phyloP scores from a whole-genome alignment of 2,797 vertebrate species.

The Thripadectes ignobilis region DNA sequence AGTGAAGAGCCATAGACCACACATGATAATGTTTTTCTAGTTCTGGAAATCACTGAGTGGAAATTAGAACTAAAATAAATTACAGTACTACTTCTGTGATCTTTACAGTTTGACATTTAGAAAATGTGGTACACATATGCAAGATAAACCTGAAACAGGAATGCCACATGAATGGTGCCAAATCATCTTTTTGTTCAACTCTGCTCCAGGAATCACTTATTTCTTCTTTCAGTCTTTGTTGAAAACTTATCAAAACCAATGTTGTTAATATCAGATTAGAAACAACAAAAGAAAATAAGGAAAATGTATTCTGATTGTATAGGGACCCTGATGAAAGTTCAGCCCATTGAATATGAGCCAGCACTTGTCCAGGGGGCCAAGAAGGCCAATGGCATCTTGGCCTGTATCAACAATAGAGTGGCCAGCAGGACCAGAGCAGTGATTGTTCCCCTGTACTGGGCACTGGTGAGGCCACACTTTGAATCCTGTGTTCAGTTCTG shows the following conservation, averaged over 20 bases:
- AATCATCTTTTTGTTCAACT: background rate
- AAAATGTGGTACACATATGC: background rate
- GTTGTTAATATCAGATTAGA: background rate
- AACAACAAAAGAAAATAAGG: background rate
- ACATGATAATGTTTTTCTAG: background rate
- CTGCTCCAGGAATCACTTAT: rapidly evolving
- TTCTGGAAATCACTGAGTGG: background rate
- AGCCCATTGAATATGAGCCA: background rate
- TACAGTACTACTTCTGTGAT: background rate
- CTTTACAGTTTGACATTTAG: background rate
- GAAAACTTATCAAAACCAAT: background rate
- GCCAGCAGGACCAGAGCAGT: background rate
- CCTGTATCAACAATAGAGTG: background rate
- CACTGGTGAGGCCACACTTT: background rate
- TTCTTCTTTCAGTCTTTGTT: background rate
- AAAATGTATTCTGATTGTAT: background rate
- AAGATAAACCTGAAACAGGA: background rate
- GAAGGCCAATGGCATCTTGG: background rate
- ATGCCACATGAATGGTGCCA: background rate
- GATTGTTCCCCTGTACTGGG: rapidly evolving
- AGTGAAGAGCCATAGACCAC: background rate
- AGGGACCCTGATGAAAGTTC: background rate
- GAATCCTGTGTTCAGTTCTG: background rate
- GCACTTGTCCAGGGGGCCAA: background rate
- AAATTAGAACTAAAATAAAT: background rate